Conservation (phyloP, 2,888 invertebrate genomes). For the Cephus runcator region DNA sequence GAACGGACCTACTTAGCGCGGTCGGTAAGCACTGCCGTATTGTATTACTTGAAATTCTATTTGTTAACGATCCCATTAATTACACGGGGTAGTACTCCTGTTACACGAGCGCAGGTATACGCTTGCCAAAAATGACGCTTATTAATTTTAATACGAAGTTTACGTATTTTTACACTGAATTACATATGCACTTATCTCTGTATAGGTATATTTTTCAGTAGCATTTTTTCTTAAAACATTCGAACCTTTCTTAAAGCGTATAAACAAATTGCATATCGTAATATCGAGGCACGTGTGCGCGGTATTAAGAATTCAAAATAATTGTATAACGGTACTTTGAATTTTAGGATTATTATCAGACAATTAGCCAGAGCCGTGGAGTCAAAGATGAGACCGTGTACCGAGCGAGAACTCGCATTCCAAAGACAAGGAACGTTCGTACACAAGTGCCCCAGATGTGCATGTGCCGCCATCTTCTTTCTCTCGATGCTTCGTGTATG, state of each 20-base stretch:
- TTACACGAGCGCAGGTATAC: too few species aligned
- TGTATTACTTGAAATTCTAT: not conserved
- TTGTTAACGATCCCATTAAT: not conserved
- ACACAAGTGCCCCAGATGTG: not conserved
- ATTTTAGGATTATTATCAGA: too few species aligned
- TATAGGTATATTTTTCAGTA: too few species aligned
- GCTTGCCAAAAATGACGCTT: not conserved
- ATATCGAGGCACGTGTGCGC: not conserved
- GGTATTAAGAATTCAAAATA: too few species aligned
- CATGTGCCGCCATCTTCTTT: not conserved
- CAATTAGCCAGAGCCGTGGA: not conserved
- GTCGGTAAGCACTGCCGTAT: not conserved
- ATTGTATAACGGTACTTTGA: too few species aligned
- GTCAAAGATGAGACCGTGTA: not conserved
- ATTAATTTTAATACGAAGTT: not conserved
- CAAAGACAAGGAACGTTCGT: not conserved
- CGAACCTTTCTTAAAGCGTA: too few species aligned
- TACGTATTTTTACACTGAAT: not conserved
- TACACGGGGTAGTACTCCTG: not conserved
- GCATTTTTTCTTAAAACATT: too few species aligned
- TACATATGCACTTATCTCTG: too few species aligned
- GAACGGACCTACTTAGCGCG: constrained; percentile 25
- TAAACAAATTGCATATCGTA: not conserved
- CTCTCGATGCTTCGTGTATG: not conserved
- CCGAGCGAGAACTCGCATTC: not conserved